Evolutionary conservation across 1,140 invertebrate species (phyloP).

Genomic region (Drosophila malerkotliana): DNA sequence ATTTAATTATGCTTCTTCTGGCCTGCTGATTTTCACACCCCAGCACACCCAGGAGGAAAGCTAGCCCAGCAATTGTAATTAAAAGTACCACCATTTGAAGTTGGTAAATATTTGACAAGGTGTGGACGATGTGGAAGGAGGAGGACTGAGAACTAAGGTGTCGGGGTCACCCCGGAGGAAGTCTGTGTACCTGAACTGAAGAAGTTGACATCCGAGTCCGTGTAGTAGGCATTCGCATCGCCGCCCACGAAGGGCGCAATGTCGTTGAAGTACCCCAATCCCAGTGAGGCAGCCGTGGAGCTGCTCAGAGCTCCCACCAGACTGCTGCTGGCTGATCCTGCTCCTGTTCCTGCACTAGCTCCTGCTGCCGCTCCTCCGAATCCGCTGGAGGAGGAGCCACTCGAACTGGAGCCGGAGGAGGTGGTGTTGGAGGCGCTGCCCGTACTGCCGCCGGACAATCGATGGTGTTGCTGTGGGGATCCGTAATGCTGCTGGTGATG

Average conservation of each 20-base stretch:
- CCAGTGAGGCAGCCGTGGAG: slow-evolving; percentile 72
- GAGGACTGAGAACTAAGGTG: background rate
- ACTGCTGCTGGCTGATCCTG: slow-evolving; percentile 22
- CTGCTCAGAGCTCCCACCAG: slow-evolving; percentile 67
- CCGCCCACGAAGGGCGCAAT: slow-evolving; percentile 70
- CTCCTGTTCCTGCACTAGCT: background rate
- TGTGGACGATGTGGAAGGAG: no score
- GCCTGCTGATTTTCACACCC: slow-evolving; percentile 60
- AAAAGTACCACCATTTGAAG: slow-evolving; percentile 70
- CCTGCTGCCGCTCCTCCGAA: slow-evolving; percentile 28
- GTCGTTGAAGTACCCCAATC: slow-evolving; percentile 78
- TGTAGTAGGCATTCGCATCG: slow-evolving; percentile 73
- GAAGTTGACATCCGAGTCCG: slow-evolving; percentile 81
- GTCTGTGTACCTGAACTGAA: slow-evolving; percentile 76
- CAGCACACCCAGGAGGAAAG: slow-evolving; percentile 5
- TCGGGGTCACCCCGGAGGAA: background rate
- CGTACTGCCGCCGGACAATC: slow-evolving; percentile 77
- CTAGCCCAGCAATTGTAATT: slow-evolving; percentile 55
- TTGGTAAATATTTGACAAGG: slow-evolving; percentile 69
- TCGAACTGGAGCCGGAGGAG: slow-evolving; percentile 70
- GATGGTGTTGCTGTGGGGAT: slow-evolving; percentile 54
- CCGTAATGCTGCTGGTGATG: slow-evolving; percentile 37
- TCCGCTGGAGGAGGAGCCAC: slow-evolving; percentile 61
- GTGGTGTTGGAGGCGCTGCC: slow-evolving; percentile 70
- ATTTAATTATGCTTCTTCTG: slow-evolving; percentile 77